Evolutionary conservation across 2,888 invertebrate genomes (phyloP).

Genomic region (Sipha maydis): DNA sequence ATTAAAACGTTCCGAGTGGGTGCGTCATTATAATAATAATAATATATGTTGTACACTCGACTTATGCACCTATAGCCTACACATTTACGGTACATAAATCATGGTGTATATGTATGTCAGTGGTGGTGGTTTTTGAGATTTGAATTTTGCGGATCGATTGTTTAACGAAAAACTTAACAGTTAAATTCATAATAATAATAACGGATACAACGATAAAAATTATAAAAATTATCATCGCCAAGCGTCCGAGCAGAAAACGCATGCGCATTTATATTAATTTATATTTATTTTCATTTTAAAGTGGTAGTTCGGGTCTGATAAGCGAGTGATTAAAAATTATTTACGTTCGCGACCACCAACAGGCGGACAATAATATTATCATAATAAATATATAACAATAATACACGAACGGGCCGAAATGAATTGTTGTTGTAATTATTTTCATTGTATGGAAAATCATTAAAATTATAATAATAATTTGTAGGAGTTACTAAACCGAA

Average conservation of each 20-base stretch:
- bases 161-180: background rate
- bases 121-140: too few species aligned
- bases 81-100: background rate
- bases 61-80: background rate
- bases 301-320: background rate
- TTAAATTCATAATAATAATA: background rate
- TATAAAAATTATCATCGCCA: background rate
- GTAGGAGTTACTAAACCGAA: background rate
- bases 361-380: background rate
- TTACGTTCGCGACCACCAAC: background rate
- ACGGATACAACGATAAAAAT: background rate
- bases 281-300: background rate
- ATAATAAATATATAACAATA: too few species aligned
- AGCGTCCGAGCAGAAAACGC: background rate
- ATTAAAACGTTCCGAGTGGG: background rate
- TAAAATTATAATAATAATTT: too few species aligned
- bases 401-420: background rate
- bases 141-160: too few species aligned
- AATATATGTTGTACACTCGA: background rate
- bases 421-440: background rate
- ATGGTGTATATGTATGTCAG: too few species aligned
- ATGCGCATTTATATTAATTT: background rate
- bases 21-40: background rate
- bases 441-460: too few species aligned
- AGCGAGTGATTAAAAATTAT: background rate